Base-by-base conservation (phyloP, 2,797 vertebrate genomes). In the Sandelia bainsii region DNA sequence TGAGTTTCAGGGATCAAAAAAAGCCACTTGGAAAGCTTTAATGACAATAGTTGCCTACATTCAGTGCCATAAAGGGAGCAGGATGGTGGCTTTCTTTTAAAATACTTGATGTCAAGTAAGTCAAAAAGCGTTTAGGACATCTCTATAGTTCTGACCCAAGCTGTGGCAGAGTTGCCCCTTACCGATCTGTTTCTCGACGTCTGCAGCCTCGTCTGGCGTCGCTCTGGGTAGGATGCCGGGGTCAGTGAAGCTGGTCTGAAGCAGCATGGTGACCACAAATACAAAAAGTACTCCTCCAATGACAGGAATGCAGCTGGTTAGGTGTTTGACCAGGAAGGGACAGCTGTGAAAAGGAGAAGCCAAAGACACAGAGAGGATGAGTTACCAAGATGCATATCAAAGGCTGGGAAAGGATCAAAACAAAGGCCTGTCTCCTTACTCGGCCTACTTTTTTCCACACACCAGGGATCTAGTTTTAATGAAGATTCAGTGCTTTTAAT, bases 171-270 rank as follows among this genome's bases (percentile, higher is more conserved):
- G 25, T 37, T 17, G 32, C 14, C 8, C 8, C 76, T 95, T 87
- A 98, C 97, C 96, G 0, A 98, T 98, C 81, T 97, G 93, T 78
- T 95, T 98, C 79, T 99, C 97, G 45, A 97, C 92, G 79, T 97
- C 95, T 0, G 96, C 95, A 0, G 96, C 97, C 91, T 99, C 97
- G 1, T 96, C 96, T 0, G 96, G 93, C 0, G 96, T 97, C n/a
- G 97, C 97, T 86, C 97, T 93, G 74, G 97, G 97, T 78, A 98
- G 93, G 89, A 99, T 98, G 2, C 97, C 97, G 0, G 97, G 97
- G 89, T 98, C 97, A 0, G 94, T 95, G 94, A 98, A 96, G 85
- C 96, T 98, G 2, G 97, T 98, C 90, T 96, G 97, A 32, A 99
- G 95, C 82, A 99, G 91, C 60, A 96, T 97, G 93, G 96, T 94